Conservation (phyloP, 1,140 invertebrate species). For the Zaprionus ornatus region DNA sequence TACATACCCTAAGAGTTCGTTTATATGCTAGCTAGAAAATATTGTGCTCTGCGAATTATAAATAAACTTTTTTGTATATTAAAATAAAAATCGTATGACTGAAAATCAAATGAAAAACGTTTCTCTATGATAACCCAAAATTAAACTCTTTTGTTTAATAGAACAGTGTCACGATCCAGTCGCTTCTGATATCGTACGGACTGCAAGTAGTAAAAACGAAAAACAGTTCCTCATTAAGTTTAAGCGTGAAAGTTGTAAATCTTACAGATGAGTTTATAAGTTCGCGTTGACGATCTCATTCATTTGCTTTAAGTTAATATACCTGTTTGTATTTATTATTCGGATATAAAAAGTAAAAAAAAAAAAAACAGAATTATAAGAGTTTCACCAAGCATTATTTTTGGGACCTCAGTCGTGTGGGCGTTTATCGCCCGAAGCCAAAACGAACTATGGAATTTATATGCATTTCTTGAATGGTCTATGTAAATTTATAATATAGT, state of each 20-base stretch:
- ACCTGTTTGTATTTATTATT: slow-evolving; percentile 14
- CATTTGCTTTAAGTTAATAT: slow-evolving; percentile 14
- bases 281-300: background rate
- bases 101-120: background rate
- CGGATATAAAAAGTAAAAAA: slow-evolving; percentile 20
- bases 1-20: background rate
- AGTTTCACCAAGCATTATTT: slow-evolving; percentile 34
- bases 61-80: background rate
- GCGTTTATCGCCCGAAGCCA: slow-evolving; percentile 27
- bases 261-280: background rate
- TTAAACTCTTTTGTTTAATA: background rate
- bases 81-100: slow-evolving; percentile 1
- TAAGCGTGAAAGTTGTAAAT: background rate
- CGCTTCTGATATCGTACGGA: background rate
- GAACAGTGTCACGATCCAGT: background rate
- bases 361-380: slow-evolving; percentile 25
- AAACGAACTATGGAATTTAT: slow-evolving; percentile 64
- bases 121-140: background rate
- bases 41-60: background rate
- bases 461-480: slow-evolving; percentile 16
- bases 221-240: background rate
- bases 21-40: background rate
- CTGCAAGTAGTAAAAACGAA: background rate
- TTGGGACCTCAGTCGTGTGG: slow-evolving; percentile 44
- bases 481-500: slow-evolving; percentile 15